A percentile compares a stretch with the other conserved stretches of the same genome.
These are phyloP conservation scores for Penaeus monodon DNA, from an alignment of 2,888 invertebrate species.

Conservation along the genomic window DNA sequence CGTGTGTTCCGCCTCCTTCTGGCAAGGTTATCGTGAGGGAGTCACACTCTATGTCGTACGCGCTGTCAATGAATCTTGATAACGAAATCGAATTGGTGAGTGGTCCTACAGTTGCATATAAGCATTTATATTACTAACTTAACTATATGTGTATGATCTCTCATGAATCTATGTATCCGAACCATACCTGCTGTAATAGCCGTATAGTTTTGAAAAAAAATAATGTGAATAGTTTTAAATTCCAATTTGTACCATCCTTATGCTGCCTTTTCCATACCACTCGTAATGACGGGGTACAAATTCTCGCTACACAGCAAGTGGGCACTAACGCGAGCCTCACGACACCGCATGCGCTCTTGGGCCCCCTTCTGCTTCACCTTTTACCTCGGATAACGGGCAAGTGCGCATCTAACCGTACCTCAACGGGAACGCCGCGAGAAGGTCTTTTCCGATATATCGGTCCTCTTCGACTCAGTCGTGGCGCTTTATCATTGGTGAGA, in stretches of 20 bases:
- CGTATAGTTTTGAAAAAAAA: too few species aligned
- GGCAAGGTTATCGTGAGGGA: conserved; percentile 57
- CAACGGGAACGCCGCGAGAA: conserved; percentile 33
- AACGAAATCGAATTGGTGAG: conserved; percentile 56
- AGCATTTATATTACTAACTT: too few species aligned
- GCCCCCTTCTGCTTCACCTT: conserved; percentile 52
- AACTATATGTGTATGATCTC: too few species aligned
- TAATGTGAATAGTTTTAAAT: too few species aligned
- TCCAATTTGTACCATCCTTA: too few species aligned
- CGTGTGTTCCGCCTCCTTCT: conserved; percentile 46
- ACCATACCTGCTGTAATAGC: too few species aligned
- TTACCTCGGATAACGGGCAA: conserved; percentile 21
- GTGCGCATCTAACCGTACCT: conserved; percentile 46
- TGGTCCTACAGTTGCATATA: too few species aligned
- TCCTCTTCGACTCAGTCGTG: conserved; percentile 6
- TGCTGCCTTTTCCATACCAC: conserved; percentile 17
- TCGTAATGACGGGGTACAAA: conserved; percentile 35
- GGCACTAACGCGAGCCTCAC: conserved; percentile 15
- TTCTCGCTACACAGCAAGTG: conserved; percentile 40
- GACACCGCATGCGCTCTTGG: conserved; percentile 54
- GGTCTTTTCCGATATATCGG: conserved; percentile 7
- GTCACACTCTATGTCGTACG: conserved; percentile 59
- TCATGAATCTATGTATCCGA: too few species aligned
- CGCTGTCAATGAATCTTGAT: conserved; percentile 45
- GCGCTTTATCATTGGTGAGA: conserved; percentile 49